Conservation (phyloP, 2,797 vertebrate species). For the Heteromormyrus szaboi region DNA sequence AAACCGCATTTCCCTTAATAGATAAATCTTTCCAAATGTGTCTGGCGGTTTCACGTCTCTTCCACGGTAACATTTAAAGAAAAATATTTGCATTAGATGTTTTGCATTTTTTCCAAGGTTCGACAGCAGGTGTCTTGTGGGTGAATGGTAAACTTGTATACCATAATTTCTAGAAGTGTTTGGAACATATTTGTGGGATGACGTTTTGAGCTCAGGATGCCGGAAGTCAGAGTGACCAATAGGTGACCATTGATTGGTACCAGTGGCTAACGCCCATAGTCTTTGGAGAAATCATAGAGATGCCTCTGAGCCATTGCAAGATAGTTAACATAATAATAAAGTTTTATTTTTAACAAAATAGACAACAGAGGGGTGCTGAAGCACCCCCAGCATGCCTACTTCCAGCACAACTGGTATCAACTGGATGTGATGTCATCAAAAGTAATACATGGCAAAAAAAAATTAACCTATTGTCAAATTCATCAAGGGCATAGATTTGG, state of each 20-base stretch:
- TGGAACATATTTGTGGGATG: neutral
- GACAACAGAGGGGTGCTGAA: neutral
- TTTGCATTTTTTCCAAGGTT: neutral
- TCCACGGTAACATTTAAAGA: neutral
- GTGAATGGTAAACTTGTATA: neutral
- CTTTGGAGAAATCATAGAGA: neutral
- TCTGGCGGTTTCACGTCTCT: neutral
- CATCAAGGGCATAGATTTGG: neutral
- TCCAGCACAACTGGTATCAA: neutral
- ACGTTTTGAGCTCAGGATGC: neutral
- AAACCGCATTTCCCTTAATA: neutral
- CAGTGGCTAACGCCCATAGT: neutral
- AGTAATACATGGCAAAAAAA: neutral
- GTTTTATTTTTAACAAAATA: neutral
- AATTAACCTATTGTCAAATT: neutral
- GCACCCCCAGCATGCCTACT: neutral
- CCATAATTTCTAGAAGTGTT: neutral
- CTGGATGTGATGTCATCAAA: neutral
- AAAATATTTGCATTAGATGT: neutral
- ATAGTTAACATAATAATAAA: neutral
- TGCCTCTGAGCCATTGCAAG: neutral
- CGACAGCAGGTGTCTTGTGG: neutral
- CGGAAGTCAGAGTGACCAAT: neutral
- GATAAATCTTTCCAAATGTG: neutral
- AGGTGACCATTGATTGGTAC: neutral